phyloP scores from a whole-genome alignment of 1,140 invertebrate species.

The Drosophila fuyamai region DNA sequence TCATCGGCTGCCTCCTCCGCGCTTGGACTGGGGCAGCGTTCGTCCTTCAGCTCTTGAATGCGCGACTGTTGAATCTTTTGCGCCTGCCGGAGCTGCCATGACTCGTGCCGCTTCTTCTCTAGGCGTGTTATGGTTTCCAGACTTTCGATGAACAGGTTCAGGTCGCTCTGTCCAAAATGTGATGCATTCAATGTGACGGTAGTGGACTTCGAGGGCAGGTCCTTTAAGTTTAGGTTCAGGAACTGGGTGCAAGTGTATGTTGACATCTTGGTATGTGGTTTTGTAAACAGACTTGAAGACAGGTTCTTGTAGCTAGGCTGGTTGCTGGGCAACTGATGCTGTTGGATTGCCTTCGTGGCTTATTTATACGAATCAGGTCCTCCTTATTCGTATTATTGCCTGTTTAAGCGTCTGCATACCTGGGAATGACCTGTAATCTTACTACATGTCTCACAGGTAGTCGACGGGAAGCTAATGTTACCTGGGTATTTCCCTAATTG shows the following conservation, averaged over 20 bases:
- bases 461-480: neutral
- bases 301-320: conserved; percentile 13
- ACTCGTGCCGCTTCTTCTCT: conserved; percentile 56
- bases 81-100: conserved; percentile 32
- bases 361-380: conserved; percentile 50
- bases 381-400: neutral
- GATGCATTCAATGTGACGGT: conserved; percentile 60
- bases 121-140: conserved; percentile 69
- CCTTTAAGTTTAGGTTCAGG: conserved; percentile 23
- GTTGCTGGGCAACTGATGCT: conserved; percentile 53
- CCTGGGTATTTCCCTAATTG: conserved; percentile 48
- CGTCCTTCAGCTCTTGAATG: conserved; percentile 35
- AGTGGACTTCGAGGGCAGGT: conserved; percentile 2
- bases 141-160: conserved; percentile 65
- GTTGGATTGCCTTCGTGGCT: too few relatives aligned
- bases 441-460: conserved; percentile 3
- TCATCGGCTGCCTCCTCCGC: conserved; percentile 66
- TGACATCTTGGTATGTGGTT: conserved; percentile 27
- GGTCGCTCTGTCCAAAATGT: conserved; percentile 48
- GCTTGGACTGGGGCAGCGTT: conserved; percentile 49
- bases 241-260: conserved; percentile 47
- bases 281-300: neutral
- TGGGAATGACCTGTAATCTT: neutral
- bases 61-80: conserved; percentile 39
- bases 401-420: too few relatives aligned